Percentiles rank a stretch among this genome's conserved stretches.
phyloP scores from a whole-genome alignment of 2,797 vertebrate species.

The Pangasius mekongensis region DNA sequence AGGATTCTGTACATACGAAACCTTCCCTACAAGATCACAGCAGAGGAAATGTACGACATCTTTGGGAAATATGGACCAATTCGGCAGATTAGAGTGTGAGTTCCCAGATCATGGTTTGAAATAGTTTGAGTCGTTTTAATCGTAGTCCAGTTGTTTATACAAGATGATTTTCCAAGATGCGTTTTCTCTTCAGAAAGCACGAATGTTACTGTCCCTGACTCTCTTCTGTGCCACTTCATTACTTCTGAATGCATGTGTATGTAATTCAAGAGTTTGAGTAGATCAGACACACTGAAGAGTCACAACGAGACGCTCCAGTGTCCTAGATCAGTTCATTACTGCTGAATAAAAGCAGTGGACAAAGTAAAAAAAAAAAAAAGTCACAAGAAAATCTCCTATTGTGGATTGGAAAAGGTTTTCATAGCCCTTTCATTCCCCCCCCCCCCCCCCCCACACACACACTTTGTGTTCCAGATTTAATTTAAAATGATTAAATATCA shows the following conservation, averaged over 20 bases:
- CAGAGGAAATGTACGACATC: slow-evolving; percentile 98
- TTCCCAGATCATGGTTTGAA: slow-evolving; percentile 41
- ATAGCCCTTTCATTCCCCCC: too few relatives aligned
- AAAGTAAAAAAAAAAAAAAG: neutral
- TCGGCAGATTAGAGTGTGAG: slow-evolving; percentile 97
- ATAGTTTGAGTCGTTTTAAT: neutral
- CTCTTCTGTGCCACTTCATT: neutral
- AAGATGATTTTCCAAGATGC: neutral
- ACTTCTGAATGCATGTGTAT: neutral
- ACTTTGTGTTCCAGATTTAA: too few relatives aligned
- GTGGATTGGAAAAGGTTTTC: too few relatives aligned
- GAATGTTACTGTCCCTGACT: neutral
- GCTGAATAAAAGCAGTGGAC: neutral
- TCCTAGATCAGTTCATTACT: neutral
- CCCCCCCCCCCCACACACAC: too few relatives aligned
- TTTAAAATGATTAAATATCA: too few relatives aligned
- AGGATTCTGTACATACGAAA: slow-evolving; percentile 95
- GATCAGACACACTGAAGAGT: neutral
- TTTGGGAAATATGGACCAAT: slow-evolving; percentile 98
- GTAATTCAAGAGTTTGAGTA: neutral
- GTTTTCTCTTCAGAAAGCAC: neutral
- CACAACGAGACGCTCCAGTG: neutral
- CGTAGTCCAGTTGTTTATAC: neutral
- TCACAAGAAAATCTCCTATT: too few relatives aligned
- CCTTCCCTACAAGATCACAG: slow-evolving; percentile 97